Evolutionary conservation across 2,888 invertebrate species (phyloP).

Genomic region (Plutella xylostella): DNA sequence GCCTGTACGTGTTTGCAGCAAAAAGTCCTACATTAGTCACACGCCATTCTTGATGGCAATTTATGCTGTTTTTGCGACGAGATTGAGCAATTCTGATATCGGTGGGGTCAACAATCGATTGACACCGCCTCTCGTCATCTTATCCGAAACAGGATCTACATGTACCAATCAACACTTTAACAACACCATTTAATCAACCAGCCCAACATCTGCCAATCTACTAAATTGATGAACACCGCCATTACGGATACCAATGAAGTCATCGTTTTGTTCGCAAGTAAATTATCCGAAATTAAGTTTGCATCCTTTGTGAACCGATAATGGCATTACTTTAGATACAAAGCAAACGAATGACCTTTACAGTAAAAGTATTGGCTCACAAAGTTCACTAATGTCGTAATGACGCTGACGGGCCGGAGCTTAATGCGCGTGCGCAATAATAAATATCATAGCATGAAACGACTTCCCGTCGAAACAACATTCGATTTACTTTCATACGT

Average conservation of each 20-base stretch:
- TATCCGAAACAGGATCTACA: constrained; percentile 37
- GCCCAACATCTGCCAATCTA: background rate
- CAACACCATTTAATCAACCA: constrained; percentile 22
- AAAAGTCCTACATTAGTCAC: constrained; percentile 5
- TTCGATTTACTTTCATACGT: background rate
- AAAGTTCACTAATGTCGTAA: constrained; percentile 1
- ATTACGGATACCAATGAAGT: background rate
- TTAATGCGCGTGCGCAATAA: background rate
- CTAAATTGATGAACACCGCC: background rate
- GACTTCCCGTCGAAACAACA: background rate
- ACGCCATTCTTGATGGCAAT: constrained; percentile 7
- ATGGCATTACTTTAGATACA: no score
- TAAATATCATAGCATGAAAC: background rate
- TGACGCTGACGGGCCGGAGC: background rate
- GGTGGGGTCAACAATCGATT: constrained; percentile 37
- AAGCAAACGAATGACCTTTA: constrained; percentile 22
- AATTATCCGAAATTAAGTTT: background rate
- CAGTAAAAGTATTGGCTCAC: constrained; percentile 21
- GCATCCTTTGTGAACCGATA: no score
- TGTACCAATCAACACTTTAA: no score
- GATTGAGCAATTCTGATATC: constrained; percentile 30
- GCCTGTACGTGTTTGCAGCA: background rate
- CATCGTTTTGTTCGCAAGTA: background rate
- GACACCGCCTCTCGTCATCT: constrained; percentile 29
- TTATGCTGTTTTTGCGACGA: constrained; percentile 25